Conservation (phyloP, 1,140 invertebrate genomes). For the Leptonema lineaticorne region DNA sequence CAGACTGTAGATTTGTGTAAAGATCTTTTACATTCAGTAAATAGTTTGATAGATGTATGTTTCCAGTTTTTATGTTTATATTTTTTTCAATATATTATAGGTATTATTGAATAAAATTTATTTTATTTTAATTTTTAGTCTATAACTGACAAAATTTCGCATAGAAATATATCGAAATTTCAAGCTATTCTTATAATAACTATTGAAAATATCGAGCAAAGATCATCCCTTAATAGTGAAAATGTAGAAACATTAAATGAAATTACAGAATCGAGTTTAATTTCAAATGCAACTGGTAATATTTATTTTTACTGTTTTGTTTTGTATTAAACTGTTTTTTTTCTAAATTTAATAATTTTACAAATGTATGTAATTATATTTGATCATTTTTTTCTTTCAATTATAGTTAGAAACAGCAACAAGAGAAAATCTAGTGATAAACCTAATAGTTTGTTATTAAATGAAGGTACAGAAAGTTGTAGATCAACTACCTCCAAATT, state of each 20-base stretch:
- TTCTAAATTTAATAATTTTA: neutral
- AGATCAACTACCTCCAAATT: too few relatives aligned
- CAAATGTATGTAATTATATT: neutral
- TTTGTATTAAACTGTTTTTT: neutral
- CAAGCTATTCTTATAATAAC: conserved; percentile 27
- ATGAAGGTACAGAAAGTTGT: neutral
- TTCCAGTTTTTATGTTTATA: neutral
- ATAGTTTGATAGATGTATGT: conserved; percentile 25
- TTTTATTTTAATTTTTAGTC: conserved; percentile 26
- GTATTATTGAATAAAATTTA: conserved; percentile 4
- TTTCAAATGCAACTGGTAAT: neutral
- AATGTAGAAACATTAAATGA: conserved; percentile 26
- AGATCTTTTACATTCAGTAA: conserved; percentile 29
- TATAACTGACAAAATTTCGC: conserved; percentile 33
- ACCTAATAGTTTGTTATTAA: neutral
- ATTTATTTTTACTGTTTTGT: neutral
- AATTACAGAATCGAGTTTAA: conserved; percentile 18
- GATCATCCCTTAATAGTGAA: conserved; percentile 25
- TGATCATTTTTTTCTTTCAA: neutral
- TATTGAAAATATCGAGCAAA: conserved; percentile 33
- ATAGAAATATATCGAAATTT: conserved; percentile 32
- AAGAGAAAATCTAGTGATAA: neutral
- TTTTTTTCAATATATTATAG: neutral
- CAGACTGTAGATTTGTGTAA: conserved; percentile 43
- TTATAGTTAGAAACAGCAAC: too few relatives aligned